Evolutionary conservation across 2,888 invertebrate genomes (phyloP), one percentile per base, ranked within the genome.

Genomic region (Pseudococcus jackbeardsleyi): DNA sequence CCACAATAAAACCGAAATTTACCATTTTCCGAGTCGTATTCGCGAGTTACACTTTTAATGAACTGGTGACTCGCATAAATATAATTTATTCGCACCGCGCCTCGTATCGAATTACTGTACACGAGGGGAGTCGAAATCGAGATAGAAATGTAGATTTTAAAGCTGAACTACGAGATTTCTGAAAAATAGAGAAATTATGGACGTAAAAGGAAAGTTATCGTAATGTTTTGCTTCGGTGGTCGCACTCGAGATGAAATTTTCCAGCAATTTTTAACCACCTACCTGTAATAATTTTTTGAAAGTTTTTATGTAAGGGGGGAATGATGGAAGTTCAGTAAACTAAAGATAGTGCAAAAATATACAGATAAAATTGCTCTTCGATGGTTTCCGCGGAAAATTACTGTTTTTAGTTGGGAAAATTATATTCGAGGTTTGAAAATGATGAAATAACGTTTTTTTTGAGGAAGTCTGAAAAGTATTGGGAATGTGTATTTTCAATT

Each of bases 1-100:
- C 46, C 79, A 46, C 79, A 82, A 82, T 82, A 46, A 82, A 82
- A 82, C 79, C 79, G 19, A 82, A 82, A 82, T 82, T 82, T 46
- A 46, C 42, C 17, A 82, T 82, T 82, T 82, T 82, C 19, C 79
- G n/a, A 82, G 46, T 42, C 79, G 42, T 82, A 82, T 72, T 82
- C 79, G 64, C 64, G 42, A 82, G 33, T 46, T 82, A 82, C 33
- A 46, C 46, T 82, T 82, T 82, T 82, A 82, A 82, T 82, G 79
- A 82, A 46, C 79, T 46, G 79, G 46, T 46, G 79, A 82, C 79
- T 42, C 79, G 42, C 79, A 46, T 82, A 46, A 82, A 46, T 82
- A 82, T 82, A 82, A 82, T 46, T 82, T 46, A 82, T 82, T 72
- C 72, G 72, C 72, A 33, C 7, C 1, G 11, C 22, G 22, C 22